These are phyloP conservation scores for Syritta pipiens DNA, from an alignment of 2,888 invertebrate species.

Conservation along the genomic window DNA sequence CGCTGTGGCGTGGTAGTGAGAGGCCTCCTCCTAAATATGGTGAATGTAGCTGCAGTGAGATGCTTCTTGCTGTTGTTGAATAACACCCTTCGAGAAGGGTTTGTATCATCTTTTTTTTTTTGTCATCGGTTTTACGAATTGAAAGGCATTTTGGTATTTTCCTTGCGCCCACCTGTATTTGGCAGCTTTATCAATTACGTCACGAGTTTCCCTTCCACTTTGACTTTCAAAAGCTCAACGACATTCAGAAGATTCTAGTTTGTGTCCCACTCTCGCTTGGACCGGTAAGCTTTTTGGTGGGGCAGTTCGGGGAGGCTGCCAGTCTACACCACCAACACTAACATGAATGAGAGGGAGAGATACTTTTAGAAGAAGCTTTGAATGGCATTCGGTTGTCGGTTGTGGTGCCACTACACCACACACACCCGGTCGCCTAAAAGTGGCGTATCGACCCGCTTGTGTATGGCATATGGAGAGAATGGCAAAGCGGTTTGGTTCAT, in stretches of 20 bases:
- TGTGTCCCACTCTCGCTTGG: neutral
- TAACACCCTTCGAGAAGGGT: slow-evolving; percentile 40
- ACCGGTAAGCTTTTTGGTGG: slow-evolving; percentile 28
- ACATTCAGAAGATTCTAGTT: slow-evolving; percentile 47
- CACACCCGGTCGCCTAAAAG: slow-evolving; percentile 32
- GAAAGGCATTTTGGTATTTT: neutral
- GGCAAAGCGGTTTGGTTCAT: slow-evolving; percentile 66
- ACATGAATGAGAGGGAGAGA: too few species aligned
- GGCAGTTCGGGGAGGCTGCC: neutral
- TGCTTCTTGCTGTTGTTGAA: slow-evolving; percentile 27
- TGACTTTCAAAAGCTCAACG: slow-evolving; percentile 56
- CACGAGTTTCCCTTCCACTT: slow-evolving; percentile 25
- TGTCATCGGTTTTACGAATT: too few species aligned
- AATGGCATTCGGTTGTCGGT: slow-evolving; percentile 55
- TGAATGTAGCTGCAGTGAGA: slow-evolving; percentile 22
- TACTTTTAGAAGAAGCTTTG: slow-evolving; percentile 50
- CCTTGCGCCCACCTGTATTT: slow-evolving; percentile 34
- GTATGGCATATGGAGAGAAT: slow-evolving; percentile 65
- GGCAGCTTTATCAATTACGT: slow-evolving; percentile 53
- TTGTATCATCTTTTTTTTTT: too few species aligned
- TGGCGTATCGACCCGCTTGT: slow-evolving; percentile 60
- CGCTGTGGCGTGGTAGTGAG: too few species aligned
- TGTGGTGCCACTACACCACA: slow-evolving; percentile 19
- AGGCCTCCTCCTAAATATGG: too few species aligned
- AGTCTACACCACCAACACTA: too few species aligned